Conservation (phyloP, 2,888 invertebrate genomes). For the Drosophila setosimentum region DNA sequence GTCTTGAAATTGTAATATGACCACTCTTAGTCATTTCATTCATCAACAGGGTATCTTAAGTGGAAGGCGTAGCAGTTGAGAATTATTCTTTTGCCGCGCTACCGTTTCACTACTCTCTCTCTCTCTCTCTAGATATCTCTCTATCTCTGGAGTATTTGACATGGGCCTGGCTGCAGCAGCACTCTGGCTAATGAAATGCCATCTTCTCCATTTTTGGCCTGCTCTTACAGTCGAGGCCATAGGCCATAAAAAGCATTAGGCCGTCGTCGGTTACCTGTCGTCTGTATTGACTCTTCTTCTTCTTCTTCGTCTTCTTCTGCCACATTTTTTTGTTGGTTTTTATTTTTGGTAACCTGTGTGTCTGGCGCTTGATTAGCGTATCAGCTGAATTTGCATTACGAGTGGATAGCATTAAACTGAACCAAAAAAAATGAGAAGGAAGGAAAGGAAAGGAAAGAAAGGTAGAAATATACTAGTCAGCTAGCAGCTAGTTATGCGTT, state of each 20-base stretch:
- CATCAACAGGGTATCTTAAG: slow-evolving; percentile 6
- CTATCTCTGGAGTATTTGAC: slow-evolving; percentile 62
- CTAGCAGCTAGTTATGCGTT: background rate
- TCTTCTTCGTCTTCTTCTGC: background rate
- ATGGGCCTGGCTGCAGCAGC: slow-evolving; percentile 54
- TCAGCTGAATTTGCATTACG: slow-evolving; percentile 48
- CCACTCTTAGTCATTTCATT: background rate
- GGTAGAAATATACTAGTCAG: background rate
- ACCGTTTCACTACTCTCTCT: slow-evolving; percentile 10
- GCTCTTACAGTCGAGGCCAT: slow-evolving; percentile 22
- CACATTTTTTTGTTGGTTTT: background rate
- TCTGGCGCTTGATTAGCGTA: slow-evolving; percentile 53
- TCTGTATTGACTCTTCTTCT: slow-evolving; percentile 20
- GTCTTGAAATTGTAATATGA: background rate
- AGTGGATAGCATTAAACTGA: background rate
- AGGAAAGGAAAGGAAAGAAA: too few species aligned
- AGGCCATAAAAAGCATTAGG: slow-evolving; percentile 68
- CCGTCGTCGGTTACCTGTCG: slow-evolving; percentile 54
- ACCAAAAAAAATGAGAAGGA: background rate
- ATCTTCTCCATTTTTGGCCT: slow-evolving; percentile 15
- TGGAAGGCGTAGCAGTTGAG: slow-evolving; percentile 28
- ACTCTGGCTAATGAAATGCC: slow-evolving; percentile 74
- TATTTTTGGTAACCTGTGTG: slow-evolving; percentile 38
- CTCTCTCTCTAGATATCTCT: background rate
- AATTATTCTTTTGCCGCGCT: slow-evolving; percentile 33